Conservation (phyloP, 2,113 vertebrate species). For the Maccullochella peelii region DNA sequence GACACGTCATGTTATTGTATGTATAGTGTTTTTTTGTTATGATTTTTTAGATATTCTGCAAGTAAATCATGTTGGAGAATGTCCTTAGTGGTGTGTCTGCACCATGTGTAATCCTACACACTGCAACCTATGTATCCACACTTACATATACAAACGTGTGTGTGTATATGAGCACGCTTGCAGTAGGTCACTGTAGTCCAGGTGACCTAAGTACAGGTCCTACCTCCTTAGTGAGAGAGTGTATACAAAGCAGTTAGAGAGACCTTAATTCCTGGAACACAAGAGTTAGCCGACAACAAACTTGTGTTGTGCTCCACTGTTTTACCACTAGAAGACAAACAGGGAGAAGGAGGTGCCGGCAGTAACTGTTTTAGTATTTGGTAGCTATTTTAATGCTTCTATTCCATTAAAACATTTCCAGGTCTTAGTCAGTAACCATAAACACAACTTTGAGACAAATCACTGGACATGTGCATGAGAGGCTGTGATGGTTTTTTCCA, state of each 20-base stretch:
- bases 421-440: background rate
- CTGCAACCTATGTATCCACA: background rate
- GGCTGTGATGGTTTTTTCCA: background rate
- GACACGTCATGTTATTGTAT: background rate
- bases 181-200: background rate
- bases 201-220: background rate
- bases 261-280: background rate
- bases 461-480: background rate
- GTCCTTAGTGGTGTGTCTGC: background rate
- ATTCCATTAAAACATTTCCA: background rate
- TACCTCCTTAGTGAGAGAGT: constrained; percentile 8
- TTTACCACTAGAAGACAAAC: background rate
- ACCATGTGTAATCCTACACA: background rate
- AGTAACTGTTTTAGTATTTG: background rate
- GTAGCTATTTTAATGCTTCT: background rate
- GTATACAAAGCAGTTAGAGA: constrained; percentile 10
- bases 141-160: background rate
- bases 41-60: background rate
- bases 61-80: background rate
- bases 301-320: background rate
- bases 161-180: background rate
- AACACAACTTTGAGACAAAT: background rate
- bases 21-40: background rate
- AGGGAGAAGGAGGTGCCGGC: background rate
- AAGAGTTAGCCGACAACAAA: background rate